phyloP scores from a whole-genome alignment of 2,113 vertebrate genomes.

The Dicentrarchus labrax region DNA sequence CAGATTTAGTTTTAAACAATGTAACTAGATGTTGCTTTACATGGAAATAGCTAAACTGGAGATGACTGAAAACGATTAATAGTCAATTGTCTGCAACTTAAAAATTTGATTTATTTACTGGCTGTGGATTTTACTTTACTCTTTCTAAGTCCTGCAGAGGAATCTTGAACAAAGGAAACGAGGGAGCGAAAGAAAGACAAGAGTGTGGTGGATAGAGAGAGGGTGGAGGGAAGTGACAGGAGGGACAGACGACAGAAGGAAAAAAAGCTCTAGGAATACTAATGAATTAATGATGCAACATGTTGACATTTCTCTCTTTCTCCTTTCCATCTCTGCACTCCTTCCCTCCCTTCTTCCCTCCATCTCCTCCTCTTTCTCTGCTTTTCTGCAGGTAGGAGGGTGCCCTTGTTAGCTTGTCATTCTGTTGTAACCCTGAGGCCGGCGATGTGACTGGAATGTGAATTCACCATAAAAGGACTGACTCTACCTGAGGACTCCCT shows the following conservation, averaged over 20 bases:
- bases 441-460: constrained; percentile 63
- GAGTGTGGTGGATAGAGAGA: neutral
- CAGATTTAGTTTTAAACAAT: too few species aligned
- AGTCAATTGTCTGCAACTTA: neutral
- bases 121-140: neutral
- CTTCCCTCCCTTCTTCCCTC: neutral
- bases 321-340: constrained; percentile 1
- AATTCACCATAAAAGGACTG: neutral
- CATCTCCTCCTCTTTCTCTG: neutral
- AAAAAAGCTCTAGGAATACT: constrained; percentile 42
- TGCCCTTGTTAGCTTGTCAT: constrained; percentile 68
- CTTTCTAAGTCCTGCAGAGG: neutral
- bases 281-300: constrained; percentile 72
- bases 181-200: neutral
- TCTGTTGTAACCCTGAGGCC: constrained; percentile 61
- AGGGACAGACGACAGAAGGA: constrained; percentile 24
- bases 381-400: constrained; percentile 51
- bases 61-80: neutral
- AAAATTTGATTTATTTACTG: neutral
- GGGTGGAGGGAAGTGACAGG: neutral
- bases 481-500: constrained; percentile 35
- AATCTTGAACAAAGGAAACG: neutral
- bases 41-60: neutral
- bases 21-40: too few species aligned
- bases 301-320: constrained; percentile 66